Percentiles rank a stretch among this genome's conserved stretches.
Evolutionary conservation across 2,113 vertebrate genomes (phyloP).

Genomic region (Phoenicopterus ruber): DNA sequence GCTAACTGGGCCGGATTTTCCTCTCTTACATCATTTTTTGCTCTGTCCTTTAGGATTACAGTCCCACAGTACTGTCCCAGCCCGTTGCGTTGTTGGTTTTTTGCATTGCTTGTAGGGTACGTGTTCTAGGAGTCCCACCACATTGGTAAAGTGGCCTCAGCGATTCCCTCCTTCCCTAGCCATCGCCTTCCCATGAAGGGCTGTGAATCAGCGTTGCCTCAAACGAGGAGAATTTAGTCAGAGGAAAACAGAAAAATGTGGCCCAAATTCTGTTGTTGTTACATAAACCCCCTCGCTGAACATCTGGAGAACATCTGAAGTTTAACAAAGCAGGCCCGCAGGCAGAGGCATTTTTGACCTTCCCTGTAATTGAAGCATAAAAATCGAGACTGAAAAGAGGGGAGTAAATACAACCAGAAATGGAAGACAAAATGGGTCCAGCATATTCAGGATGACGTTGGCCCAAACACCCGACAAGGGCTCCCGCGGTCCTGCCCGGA

Average conservation of each 20-base stretch:
- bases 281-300: not conserved
- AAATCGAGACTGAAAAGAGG: not conserved
- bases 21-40: not conserved
- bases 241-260: constrained; percentile 18
- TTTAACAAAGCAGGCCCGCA: not conserved
- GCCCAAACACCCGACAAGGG: not conserved
- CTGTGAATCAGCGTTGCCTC: not conserved
- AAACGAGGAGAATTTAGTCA: not conserved
- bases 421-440: not conserved
- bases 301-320: constrained; percentile 63
- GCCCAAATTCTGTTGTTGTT: constrained; percentile 21
- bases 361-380: constrained; percentile 10
- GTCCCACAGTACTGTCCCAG: not conserved
- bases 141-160: not conserved
- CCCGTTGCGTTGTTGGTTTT: not conserved
- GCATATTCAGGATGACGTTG: rapidly evolving
- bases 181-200: not conserved
- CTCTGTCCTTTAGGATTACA: not conserved
- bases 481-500: not conserved
- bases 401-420: not conserved
- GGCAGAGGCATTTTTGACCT: constrained; percentile 52
- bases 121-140: not conserved
- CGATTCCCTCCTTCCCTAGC: not conserved
- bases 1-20: not conserved
- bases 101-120: not conserved